A percentile compares a stretch with the other conserved stretches of the same genome.
These are phyloP conservation scores for Adela reaumurella DNA, from an alignment of 2,888 invertebrate genomes.

Conservation along the genomic window DNA sequence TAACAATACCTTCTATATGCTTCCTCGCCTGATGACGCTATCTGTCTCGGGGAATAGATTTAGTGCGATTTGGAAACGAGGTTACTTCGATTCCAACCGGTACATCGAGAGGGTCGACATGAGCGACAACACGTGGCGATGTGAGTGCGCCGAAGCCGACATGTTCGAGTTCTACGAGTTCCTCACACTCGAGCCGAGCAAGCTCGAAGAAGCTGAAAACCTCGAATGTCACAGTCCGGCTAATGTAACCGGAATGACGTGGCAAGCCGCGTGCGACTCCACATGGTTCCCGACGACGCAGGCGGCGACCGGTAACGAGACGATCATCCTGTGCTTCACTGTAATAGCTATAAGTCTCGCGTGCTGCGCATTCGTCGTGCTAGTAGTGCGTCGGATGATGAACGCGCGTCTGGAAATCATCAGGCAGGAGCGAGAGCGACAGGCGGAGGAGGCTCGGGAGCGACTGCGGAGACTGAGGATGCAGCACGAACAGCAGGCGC, in stretches of 20 bases:
- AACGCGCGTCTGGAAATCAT: conserved; percentile 46
- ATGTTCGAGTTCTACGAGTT: conserved; percentile 62
- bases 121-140: conserved; percentile 74
- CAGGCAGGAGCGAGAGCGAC: conserved; percentile 51
- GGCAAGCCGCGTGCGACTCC: conserved; percentile 64
- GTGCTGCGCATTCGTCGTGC: conserved; percentile 49
- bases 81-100: conserved; percentile 58
- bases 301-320: conserved; percentile 34
- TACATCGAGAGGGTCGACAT: conserved; percentile 58
- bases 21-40: conserved; percentile 58
- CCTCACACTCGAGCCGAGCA: conserved; percentile 54
- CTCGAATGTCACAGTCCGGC: conserved; percentile 66
- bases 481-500: conserved; percentile 48
- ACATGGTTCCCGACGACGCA: conserved; percentile 52
- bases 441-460: conserved; percentile 57
- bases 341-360: conserved; percentile 51
- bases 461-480: conserved; percentile 51
- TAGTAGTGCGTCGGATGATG: conserved; percentile 53
- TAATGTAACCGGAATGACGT: conserved; percentile 59
- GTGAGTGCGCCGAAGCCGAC: conserved; percentile 61
- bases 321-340: conserved; percentile 59
- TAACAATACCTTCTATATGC: conserved; percentile 60
- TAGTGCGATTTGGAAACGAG: conserved; percentile 56
- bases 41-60: conserved; percentile 70
- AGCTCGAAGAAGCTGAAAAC: conserved; percentile 43